Base-by-base conservation (phyloP, 2,888 invertebrate genomes). In the Steinernema carpocapsae region DNA sequence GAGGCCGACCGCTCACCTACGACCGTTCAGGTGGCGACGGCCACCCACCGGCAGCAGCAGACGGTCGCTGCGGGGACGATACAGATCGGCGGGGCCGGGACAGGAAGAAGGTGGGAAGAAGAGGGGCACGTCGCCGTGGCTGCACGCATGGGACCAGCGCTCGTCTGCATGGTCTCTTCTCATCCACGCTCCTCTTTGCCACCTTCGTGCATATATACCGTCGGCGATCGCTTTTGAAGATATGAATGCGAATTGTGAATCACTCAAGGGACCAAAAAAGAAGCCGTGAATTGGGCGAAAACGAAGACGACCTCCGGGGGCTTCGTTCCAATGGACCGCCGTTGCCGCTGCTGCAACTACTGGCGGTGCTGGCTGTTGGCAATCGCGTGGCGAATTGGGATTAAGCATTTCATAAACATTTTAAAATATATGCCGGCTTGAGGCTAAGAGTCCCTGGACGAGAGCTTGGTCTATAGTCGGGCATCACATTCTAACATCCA, bases 221-320 rank as follows among this genome's bases (percentile, higher is more conserved):
- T 48, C 48, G 19, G n/a, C 2, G 64, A 64, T 64, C 64, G 22
- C 64, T 64, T 64, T 32, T 29, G 26, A 26, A 64, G 64, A 64
- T 64, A 64, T 64, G 64, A 29, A 64, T 26, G 24, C 52, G 52
- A 37, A 37, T 48, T 37, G 37, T 64, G 64, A 64, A 6, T 64
- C 64, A 64, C 64, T 64, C 64, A 17, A 26, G 64, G 64, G 64
- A 64, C 64, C 64, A 22, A 64, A 64, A 64, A 64, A 64, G 64
- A 64, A 64, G 64, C 29, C 64, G 64, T 64, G 64, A 64, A 64
- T 64, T n/a, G 64, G 64, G 64, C 32, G 64, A 32, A 64, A 64
- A 32, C 32, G 32, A 32, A 64, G 32, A 32, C 64, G 32, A 64
- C 29, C 52, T 52, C 52, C 37, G 52, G 52, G 24, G 22, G 48